Conservation (phyloP, 2,888 invertebrate genomes). For the Eudasyphora cyanicolor region DNA sequence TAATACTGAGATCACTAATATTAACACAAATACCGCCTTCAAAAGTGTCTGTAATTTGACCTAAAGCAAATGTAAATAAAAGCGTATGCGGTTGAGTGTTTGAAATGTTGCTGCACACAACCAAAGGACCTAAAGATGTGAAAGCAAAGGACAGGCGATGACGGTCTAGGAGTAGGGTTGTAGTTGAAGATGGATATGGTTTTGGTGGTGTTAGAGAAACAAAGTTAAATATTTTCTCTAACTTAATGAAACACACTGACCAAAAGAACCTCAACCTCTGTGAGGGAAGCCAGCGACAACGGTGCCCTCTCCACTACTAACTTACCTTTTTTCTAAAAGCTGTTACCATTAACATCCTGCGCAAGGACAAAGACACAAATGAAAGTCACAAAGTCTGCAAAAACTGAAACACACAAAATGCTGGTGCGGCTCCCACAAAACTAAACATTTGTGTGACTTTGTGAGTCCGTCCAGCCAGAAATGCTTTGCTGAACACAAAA, state of each 20-base stretch:
- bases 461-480: not conserved
- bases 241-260: constrained; percentile 77
- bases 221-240: constrained; percentile 69
- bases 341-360: not conserved
- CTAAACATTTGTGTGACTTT: constrained; percentile 33
- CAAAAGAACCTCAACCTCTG: constrained; percentile 65
- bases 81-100: constrained; percentile 67
- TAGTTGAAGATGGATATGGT: constrained; percentile 12
- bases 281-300: too few species aligned
- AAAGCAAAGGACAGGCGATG: too few species aligned
- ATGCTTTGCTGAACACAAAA: not conserved
- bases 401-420: constrained; percentile 39
- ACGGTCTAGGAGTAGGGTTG: too few species aligned
- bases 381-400: constrained; percentile 66
- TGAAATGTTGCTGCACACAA: constrained; percentile 2
- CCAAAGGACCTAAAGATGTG: too few species aligned
- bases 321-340: not conserved
- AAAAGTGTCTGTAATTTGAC: constrained; percentile 76
- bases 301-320: not conserved
- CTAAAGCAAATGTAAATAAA: constrained; percentile 79
- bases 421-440: constrained; percentile 30
- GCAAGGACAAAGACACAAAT: constrained; percentile 40
- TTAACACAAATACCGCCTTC: constrained; percentile 60
- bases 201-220: constrained; percentile 38
- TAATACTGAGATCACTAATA: constrained; percentile 26